Base-by-base conservation (phyloP, 2,888 invertebrate genomes). In the Thera britannica region DNA sequence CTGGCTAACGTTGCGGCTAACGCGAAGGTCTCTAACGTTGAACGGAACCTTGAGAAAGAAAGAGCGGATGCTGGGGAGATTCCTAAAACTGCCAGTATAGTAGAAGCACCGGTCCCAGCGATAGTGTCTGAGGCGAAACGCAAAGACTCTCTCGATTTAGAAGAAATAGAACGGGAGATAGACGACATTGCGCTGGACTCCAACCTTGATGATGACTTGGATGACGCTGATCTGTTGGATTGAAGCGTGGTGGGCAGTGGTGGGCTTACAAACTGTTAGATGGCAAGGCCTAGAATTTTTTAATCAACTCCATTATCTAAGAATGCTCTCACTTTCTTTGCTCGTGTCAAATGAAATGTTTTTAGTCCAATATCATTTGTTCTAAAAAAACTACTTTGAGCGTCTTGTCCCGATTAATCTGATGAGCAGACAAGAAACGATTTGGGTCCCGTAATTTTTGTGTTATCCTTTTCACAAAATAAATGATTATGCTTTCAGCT, bases 121-220 rank as follows among this genome's bases (percentile, higher is more conserved):
- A 23, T 49, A 51, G 34, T 52, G 36, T 60, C 63, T 2, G 68
- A 58, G 11, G n/a, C 62, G 8, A 66, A 66, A 49, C 70, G 70
- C 23, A 70, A 66, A 12, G 70, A 70, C 41, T 70, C 70, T 4
- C 57, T 70, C 11, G 70, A 70, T 36, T 48, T 70, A 12, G 70
- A 70, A 2, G 70, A 70, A 58, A 70, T 70, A 7, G 70, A 70
- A 8, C 54, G 70, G n/a, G 70, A 70, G 38, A 70, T 70, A 57
- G 70, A 70, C 5, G 70, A 60, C 38, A 70, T 70, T 11, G 70
- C 62, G 4, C 54, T 70, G 6, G 70, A 70, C 58, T 70, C 70
- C 2, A 70, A 70, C n/a, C 52, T 60, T 1, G 70, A 70, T 12
- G 70, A 70, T 11, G 70, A 70, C 54, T n/a, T 70, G 11, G 70